Base-by-base conservation (phyloP, 1,140 invertebrate genomes). In the Drosophila aff. region DNA sequence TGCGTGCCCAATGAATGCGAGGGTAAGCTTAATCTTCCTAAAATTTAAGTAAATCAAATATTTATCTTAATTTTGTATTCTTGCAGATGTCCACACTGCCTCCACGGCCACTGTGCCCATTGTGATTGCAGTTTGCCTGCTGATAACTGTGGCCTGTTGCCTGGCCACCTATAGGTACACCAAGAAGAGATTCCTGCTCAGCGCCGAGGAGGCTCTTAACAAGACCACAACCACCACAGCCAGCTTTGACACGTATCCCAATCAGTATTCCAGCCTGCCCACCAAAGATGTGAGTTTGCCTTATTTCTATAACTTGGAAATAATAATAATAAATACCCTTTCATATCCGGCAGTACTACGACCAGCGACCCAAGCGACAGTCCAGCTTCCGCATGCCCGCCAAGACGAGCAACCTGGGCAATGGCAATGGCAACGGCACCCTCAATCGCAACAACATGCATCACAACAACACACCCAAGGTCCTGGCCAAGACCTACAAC, bases 201-300 rank as follows among this genome's bases (percentile, higher is more conserved):
- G 69, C 11, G 68, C 60, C 4, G 76, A 87, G 50, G 75, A 89
- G 68, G 74, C 78, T 1, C 67, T 92, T 67, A 93, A 59, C 36
- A 89, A 85, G 46, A 92, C 92, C 46, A 92, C 81, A 1, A 92
- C 91, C 6, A 91, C 91, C 16, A 85, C 81, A 15, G 96, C 95
- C 53, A 96, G 96, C 91, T 97, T 97, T 80, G 96, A 97, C 58
- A 95, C 95, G 1, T 96, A 96, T 83, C 96, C 96, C 81, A 97
- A 97, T 92, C 96, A 96, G 66, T 97, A 97, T 87, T 96, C 97
- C 46, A 95, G 96, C n/a, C 95, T 97, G 36, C 96, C 96, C 1
- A 93, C 96, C 57, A 96, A 96, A 85, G 96, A 96, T 92, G 95
- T 96, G 72, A 94, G 94, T 82, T 15, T 8, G 1, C 3, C 41